A percentile compares a stretch with the other conserved stretches of the same genome.
Conservation (phyloP, 2,888 invertebrate genomes). For the Lepidocyrtinus sp. region DNA sequence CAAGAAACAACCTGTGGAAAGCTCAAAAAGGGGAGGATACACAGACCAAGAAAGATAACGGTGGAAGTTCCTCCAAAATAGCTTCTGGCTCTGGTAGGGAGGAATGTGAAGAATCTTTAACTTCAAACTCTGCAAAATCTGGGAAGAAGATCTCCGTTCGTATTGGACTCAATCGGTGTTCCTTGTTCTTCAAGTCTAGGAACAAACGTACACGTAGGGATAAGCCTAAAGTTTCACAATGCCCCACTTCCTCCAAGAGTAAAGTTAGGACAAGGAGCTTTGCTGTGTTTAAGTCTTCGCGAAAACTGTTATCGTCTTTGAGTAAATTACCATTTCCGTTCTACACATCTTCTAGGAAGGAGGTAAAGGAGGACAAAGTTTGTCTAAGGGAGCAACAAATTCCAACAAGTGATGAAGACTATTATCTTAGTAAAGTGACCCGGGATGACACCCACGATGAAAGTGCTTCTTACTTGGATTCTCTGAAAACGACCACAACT, state of each 20-base stretch:
- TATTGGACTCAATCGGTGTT: background rate
- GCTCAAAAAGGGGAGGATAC: background rate
- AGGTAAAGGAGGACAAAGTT: background rate
- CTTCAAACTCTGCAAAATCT: background rate
- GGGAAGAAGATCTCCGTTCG: background rate
- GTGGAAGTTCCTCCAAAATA: background rate
- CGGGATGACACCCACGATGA: background rate
- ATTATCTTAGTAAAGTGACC: background rate
- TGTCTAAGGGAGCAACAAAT: constrained; percentile 15
- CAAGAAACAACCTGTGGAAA: background rate
- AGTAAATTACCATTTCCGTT: constrained; percentile 50
- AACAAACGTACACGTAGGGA: background rate
- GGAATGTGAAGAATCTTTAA: background rate
- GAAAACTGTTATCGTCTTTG: constrained; percentile 41
- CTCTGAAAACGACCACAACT: constrained; percentile 37
- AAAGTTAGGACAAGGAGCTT: background rate
- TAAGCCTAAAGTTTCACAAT: background rate
- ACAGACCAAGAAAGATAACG: background rate
- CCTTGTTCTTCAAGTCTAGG: background rate
- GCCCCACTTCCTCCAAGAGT: background rate
- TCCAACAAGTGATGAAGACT: constrained; percentile 41
- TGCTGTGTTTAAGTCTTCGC: background rate
- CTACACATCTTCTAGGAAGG: constrained; percentile 8
- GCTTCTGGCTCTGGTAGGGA: background rate
- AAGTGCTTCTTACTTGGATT: no score